Evolutionary conservation across 2,797 vertebrate genomes (phyloP), one percentile per base, ranked within the genome.

Genomic region (Eleutherodactylus coqui): DNA sequence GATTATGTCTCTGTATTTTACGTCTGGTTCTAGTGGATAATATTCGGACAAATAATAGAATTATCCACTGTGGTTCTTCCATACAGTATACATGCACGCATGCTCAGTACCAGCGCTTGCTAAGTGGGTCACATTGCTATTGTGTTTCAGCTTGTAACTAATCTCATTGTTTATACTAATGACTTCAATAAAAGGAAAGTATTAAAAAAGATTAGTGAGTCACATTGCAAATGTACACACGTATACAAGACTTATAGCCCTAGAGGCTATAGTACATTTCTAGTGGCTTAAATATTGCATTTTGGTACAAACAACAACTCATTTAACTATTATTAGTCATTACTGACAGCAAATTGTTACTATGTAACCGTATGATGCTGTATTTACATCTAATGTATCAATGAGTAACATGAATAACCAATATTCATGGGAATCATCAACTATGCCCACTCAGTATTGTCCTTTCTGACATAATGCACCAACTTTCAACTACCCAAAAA

Each of bases 161-260:
- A 83, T 83, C 81, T 83, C 81, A 83, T 83, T 83, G 81, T 83
- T 83, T 83, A 75, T 73, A 83, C 81, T 75, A 83, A 83, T 75
- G 81, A 83, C 81, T 83, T 83, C 70, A 72, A 83, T 83, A 83
- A 83, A 84, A 84, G 60, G 72, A 84, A 75, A 84, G 80, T 82
- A 82, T 82, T 82, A 83, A 83, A 60, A 83, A 83, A 83, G 81
- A 83, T 83, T 83, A 73, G 67, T 83, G 81, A 73, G 81, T 72
- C 81, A 82, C 70, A 83, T 58, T 83, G 81, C 49, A 73, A 83
- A 83, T 41, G 27, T 55, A 75, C 69, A 41, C 47, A 75, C 7
- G 38, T 55, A 83, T 75, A 83, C 51, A 83, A 58, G 51, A 60
- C 51, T 73, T 75, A 73, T 24, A 73, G 36, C 67, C 67, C 34